Base-by-base conservation (phyloP, 2,888 invertebrate genomes). In the Siphlonurus alternatus region DNA sequence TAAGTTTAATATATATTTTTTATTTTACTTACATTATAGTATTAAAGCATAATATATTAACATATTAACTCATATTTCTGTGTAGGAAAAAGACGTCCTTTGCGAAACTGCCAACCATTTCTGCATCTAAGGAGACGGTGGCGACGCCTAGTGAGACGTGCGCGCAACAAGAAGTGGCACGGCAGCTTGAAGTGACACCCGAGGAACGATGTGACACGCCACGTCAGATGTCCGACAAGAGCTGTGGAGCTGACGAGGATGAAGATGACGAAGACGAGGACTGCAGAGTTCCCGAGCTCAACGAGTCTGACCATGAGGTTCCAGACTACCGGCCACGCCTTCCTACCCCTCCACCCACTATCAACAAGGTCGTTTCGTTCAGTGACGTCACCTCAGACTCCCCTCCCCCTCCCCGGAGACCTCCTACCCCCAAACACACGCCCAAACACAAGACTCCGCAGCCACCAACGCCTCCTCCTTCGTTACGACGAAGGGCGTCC, bases 71-170 rank as follows among this genome's bases (percentile, higher is more conserved):
- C n/a, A n/a, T n/a, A n/a, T n/a, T 38, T 15, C 69, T 67, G 71
- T 69, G 51, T 70, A 76, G 75, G 68, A 74, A 73, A 67, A 73
- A 72, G 70, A 69, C 72, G 25, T 72, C 72, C 25, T 72, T 73
- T 65, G 73, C 73, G 61, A 71, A 71, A 63, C 63, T 67, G 20
- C 72, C 74, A 5, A 65, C 72, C 64, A 69, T 71, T 10, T 68
- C 70, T 7, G 65, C 69, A 23, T 61, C 62, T 5, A 61, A 65
- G 23, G 65, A 65, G 64, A 64, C 62, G 19, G 66, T 63, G 25
- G 65, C 64, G 62, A 65, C 66, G 61, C 23, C 62, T 66, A 20
- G 53, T 63, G 22, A 65, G 66, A 1, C 63, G 69, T 1, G 67
- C 68, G 7, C 69, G 71, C 63, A 70, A 67, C 15, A 64, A 71